Conservation (phyloP, 2,888 invertebrate species). For the Celastrina argiolus region DNA sequence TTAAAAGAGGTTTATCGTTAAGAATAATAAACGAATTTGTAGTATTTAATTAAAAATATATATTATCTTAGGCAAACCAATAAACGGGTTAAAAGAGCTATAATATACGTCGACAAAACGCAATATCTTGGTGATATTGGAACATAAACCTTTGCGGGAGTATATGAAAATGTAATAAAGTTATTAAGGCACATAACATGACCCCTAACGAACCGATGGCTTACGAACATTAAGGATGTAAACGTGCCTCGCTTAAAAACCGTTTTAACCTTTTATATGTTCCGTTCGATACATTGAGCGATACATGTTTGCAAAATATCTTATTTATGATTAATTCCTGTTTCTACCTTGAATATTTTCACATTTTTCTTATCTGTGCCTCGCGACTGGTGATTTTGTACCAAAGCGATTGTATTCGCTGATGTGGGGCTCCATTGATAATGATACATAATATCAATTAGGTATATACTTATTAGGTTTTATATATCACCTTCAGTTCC, state of each 20-base stretch:
- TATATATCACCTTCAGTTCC: not conserved
- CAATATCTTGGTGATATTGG: too few relatives aligned
- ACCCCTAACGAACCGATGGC: constrained; percentile 15
- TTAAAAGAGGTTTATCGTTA: too few relatives aligned
- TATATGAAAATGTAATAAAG: constrained; percentile 11
- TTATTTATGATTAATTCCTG: constrained; percentile 12
- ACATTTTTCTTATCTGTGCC: constrained; percentile 2
- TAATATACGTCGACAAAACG: not conserved
- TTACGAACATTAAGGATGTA: constrained; percentile 24
- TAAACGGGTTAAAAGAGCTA: too few relatives aligned
- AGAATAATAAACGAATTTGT: too few relatives aligned
- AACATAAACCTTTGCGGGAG: not conserved
- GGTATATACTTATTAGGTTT: too few relatives aligned
- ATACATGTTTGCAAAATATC: constrained; percentile 16
- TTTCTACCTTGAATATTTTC: not conserved
- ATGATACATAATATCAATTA: too few relatives aligned
- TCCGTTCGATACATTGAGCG: constrained; percentile 14
- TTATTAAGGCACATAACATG: constrained; percentile 13
- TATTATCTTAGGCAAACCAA: too few relatives aligned
- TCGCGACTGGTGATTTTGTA: constrained; percentile 3
- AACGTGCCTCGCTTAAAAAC: constrained; percentile 7
- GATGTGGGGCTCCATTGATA: not conserved
- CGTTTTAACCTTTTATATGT: constrained; percentile 11
- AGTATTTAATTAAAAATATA: too few relatives aligned
- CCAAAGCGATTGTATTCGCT: not conserved